Evolutionary conservation across 2,113 vertebrate genomes (phyloP).

Genomic region (Amphiprion percula): DNA sequence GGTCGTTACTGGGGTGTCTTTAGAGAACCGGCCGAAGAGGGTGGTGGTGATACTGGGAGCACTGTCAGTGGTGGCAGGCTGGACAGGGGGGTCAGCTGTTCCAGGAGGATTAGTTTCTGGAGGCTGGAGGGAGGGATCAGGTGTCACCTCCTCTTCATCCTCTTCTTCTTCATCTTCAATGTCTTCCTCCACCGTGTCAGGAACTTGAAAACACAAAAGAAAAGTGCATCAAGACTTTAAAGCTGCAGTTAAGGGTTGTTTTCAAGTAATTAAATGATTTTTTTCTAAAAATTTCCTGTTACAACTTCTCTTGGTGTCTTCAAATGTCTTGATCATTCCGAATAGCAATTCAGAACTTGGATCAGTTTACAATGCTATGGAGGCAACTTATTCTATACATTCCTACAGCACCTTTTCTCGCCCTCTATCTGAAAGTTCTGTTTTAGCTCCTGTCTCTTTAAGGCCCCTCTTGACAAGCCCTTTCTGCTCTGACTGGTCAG

Average conservation of each 20-base stretch:
- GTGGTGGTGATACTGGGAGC: neutral
- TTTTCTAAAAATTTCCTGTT: neutral
- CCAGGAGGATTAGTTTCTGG: neutral
- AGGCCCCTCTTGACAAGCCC: too few species aligned
- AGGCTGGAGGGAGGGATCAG: neutral
- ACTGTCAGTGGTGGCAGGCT: neutral
- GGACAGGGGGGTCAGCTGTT: neutral
- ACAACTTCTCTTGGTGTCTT: too few species aligned
- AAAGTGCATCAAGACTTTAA: neutral
- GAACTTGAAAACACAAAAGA: conserved; percentile 28
- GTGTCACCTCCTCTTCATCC: neutral
- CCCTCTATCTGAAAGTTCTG: too few species aligned
- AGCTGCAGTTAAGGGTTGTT: too few species aligned
- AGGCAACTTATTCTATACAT: too few species aligned
- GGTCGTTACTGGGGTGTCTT: neutral
- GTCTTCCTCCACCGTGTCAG: conserved; percentile 7
- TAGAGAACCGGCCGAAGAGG: neutral
- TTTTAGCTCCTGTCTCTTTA: too few species aligned
- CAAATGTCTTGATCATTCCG: too few species aligned
- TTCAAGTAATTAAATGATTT: neutral
- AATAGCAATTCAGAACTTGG: too few species aligned
- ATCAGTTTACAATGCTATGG: too few species aligned
- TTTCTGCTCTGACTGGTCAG: too few species aligned
- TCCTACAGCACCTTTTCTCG: too few species aligned
- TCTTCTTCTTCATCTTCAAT: neutral